Evolutionary conservation across 1,140 invertebrate genomes (phyloP), one percentile per base, ranked within the genome.

Genomic region (Hormaphis cornu): DNA sequence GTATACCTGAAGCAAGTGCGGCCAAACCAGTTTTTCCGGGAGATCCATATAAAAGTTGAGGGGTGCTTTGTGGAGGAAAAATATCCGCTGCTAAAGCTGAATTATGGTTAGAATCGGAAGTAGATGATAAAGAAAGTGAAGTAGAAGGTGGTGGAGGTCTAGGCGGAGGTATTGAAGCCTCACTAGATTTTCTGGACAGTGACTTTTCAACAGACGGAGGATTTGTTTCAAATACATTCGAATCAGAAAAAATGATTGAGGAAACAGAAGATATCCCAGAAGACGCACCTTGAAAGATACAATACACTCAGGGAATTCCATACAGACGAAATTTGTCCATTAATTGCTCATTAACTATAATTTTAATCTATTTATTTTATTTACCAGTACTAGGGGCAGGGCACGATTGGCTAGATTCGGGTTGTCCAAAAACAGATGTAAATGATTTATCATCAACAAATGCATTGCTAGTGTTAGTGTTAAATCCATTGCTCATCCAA

Each of bases 391-490:
- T 69, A n/a, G 52, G 22, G 63, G 44, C 40, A 12, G 63, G 30
- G 33, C 50, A 48, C 22, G 40, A 22, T 22, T 66, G 61, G 20
- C 42, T 70, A 18, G 71, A 24, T 44, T 75, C 74, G 80, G 83
- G 79, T 80, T 82, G 86, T 79, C 88, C 89, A 79, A 92, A 92
- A 70, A 91, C 89, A 74, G 89, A 89, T 75, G 85, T 85, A 81
- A 92, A 92, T 80, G 84, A 88, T 78, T 86, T 88, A 81, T 91
- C 89, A 77, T 87, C 87, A 77, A 91, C 89, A 83, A 92, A 92
- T 74, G 87, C 83, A 83, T 84, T 87, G 82, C 24, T 70, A 24
- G 37, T 53, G 61, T 59, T 59, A 26, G 69, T 72, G 73, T 42
- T 72, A 80, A 84, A 85, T 81, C 85, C 85, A 80, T 87, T 87